These are phyloP conservation scores for Corvus hawaiiensis DNA, from an alignment of 2,113 vertebrate genomes.

Conservation along the genomic window DNA sequence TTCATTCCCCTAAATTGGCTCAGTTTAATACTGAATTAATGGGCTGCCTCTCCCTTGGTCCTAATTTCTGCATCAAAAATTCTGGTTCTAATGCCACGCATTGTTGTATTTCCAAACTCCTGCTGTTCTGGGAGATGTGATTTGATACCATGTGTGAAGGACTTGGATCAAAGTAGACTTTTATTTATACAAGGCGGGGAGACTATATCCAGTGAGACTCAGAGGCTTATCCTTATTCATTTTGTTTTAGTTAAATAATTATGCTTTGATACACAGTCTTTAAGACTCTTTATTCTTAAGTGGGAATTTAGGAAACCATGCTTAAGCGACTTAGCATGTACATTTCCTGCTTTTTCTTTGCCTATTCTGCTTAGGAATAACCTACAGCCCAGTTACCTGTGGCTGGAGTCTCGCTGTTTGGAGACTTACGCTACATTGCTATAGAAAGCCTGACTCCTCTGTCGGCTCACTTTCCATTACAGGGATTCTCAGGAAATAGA, in stretches of 20 bases:
- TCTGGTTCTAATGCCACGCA: background rate
- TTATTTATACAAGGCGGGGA: background rate
- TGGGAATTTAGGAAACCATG: background rate
- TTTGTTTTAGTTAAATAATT: background rate
- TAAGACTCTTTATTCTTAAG: background rate
- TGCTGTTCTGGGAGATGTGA: background rate
- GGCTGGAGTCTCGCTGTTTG: background rate
- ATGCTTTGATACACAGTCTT: background rate
- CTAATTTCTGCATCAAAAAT: slow-evolving; percentile 46
- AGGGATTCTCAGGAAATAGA: background rate
- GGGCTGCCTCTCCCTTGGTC: slow-evolving; percentile 8
- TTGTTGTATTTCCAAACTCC: slow-evolving; percentile 2
- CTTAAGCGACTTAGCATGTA: background rate
- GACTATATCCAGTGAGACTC: background rate
- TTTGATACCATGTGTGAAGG: slow-evolving; percentile 41
- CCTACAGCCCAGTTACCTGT: background rate
- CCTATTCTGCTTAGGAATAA: background rate
- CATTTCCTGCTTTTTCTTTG: background rate
- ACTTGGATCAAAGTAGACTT: slow-evolving; percentile 8
- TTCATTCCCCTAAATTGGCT: slow-evolving; percentile 27
- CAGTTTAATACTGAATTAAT: slow-evolving; percentile 13
- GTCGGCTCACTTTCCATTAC: accelerated
- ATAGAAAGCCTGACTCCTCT: background rate
- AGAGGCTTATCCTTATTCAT: background rate
- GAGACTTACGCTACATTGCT: background rate